A percentile compares a stretch with the other conserved stretches of the same genome.
Evolutionary conservation across 2,888 invertebrate genomes (phyloP).

Genomic region (Schrankia costaestrigalis): DNA sequence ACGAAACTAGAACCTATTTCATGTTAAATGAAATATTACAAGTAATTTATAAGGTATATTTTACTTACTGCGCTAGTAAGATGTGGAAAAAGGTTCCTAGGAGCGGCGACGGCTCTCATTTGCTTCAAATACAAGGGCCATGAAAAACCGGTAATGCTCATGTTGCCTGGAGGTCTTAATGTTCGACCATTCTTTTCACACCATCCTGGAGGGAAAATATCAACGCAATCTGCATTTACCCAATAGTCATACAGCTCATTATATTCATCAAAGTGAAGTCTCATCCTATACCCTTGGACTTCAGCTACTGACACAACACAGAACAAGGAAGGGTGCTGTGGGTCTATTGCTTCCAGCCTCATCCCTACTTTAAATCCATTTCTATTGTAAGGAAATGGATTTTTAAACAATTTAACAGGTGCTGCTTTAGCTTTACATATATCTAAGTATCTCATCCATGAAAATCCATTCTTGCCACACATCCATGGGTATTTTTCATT

Average conservation of each 20-base stretch:
- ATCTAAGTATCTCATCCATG: slow-evolving; percentile 88
- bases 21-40: neutral
- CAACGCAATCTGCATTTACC: slow-evolving; percentile 94
- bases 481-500: slow-evolving; percentile 84
- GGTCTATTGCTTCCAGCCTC: slow-evolving; percentile 96
- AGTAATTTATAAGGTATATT: neutral
- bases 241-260: slow-evolving; percentile 94
- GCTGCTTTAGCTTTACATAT: slow-evolving; percentile 87
- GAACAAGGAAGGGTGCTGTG: slow-evolving; percentile 92
- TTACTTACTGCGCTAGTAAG: slow-evolving; percentile 82
- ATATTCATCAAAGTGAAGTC: slow-evolving; percentile 95
- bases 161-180: slow-evolving; percentile 89
- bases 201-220: slow-evolving; percentile 97
- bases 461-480: slow-evolving; percentile 86
- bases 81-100: slow-evolving; percentile 87
- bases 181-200: slow-evolving; percentile 90
- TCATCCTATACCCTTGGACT: slow-evolving; percentile 89
- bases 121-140: slow-evolving; percentile 92
- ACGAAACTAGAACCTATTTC: neutral
- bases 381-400: slow-evolving; percentile 87
- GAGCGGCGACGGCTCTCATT: slow-evolving; percentile 88
- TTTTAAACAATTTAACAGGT: slow-evolving; percentile 88
- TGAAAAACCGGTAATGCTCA: slow-evolving; percentile 83
- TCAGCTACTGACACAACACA: slow-evolving; percentile 93
- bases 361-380: slow-evolving; percentile 92